A percentile compares a stretch with the other conserved stretches of the same genome.
Evolutionary conservation across 2,888 invertebrate genomes (phyloP).

Genomic region (Diplazon laetatorius): DNA sequence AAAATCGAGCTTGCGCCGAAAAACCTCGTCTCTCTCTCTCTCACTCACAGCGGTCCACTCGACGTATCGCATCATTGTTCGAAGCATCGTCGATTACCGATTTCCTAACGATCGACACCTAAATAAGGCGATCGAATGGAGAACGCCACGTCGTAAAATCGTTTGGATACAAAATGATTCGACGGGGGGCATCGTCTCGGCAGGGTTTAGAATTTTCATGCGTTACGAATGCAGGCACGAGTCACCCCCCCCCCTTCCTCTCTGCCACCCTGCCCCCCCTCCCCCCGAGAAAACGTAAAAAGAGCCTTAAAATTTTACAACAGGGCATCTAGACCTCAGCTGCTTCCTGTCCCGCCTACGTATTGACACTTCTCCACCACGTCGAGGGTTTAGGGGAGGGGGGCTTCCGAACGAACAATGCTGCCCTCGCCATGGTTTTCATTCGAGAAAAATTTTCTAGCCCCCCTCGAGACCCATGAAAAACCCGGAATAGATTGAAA

Average conservation of each 20-base stretch:
- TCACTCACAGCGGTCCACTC: too few species aligned
- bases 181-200: constrained; percentile 20
- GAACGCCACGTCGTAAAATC: constrained; percentile 27
- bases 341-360: constrained; percentile 57
- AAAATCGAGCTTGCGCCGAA: too few species aligned
- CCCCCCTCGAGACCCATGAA: background rate
- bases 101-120: background rate
- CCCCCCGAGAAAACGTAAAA: constrained; percentile 9
- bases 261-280: too few species aligned
- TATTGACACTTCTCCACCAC: constrained; percentile 52
- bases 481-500: background rate
- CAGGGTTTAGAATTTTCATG: constrained; percentile 39
- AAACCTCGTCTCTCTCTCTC: too few species aligned
- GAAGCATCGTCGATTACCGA: constrained; percentile 18
- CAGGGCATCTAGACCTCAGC: constrained; percentile 33
- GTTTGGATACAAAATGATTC: constrained; percentile 53
- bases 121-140: constrained; percentile 14
- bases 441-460: constrained; percentile 10
- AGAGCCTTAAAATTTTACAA: constrained; percentile 24
- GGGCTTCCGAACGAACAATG: constrained; percentile 40
- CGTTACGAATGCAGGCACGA: constrained; percentile 62
- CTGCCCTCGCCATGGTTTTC: constrained; percentile 35
- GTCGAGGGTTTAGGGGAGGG: too few species aligned
- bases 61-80: too few species aligned
- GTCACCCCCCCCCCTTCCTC: constrained; percentile 34